Percentiles rank a stretch among this genome's conserved stretches.
Conservation (phyloP, 2,797 vertebrate genomes). For the Poeciliopsis presidionis region DNA sequence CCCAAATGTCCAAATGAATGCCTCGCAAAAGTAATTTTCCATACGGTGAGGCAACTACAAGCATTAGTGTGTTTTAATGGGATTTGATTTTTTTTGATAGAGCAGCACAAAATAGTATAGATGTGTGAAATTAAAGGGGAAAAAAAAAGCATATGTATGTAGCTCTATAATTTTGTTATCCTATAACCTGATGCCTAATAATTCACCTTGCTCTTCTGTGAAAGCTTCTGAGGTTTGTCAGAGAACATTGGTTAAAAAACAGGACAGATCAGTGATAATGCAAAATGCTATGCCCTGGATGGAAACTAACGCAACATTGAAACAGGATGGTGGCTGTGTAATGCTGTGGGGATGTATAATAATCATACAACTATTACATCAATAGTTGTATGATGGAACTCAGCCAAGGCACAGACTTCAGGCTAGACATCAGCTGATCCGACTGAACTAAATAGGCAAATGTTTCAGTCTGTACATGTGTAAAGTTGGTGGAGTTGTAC, state of each 20-base stretch:
- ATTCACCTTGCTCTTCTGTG: not conserved
- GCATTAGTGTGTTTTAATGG: not conserved
- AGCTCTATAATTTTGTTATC: not conserved
- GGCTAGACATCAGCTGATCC: too few relatives aligned
- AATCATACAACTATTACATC: too few relatives aligned
- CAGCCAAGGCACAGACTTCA: not conserved
- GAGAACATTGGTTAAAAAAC: not conserved
- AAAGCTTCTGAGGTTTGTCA: not conserved
- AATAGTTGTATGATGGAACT: not conserved
- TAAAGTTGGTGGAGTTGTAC: not conserved
- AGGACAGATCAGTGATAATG: not conserved
- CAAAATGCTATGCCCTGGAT: not conserved
- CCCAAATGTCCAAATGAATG: not conserved
- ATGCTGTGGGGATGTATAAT: not conserved
- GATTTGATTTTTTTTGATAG: not conserved
- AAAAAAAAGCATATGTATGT: not conserved
- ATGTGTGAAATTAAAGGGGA: not conserved
- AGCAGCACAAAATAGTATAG: not conserved
- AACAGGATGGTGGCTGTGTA: not conserved
- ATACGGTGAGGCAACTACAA: not conserved
- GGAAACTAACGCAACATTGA: not conserved
- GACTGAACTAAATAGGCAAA: not conserved
- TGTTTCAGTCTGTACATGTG: not conserved
- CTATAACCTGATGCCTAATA: not conserved
- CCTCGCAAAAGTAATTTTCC: not conserved